phyloP scores from a whole-genome alignment of 1,140 invertebrate species.

The Battus philenor region DNA sequence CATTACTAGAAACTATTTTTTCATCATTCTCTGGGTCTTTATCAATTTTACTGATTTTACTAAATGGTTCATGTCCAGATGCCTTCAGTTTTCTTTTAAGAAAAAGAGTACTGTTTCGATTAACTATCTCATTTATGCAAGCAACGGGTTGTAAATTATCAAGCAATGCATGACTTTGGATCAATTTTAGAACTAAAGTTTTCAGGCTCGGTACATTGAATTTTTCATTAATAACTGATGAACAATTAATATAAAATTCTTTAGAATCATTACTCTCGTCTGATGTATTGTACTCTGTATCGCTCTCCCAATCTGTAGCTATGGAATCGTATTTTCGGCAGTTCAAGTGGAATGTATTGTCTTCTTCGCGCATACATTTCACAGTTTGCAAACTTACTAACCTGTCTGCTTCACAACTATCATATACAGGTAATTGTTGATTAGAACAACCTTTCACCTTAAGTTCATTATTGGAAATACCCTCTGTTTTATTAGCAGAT shows the following conservation, averaged over 20 bases:
- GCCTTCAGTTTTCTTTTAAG: conserved; percentile 22
- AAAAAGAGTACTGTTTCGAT: background rate
- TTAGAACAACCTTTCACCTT: too few relatives aligned
- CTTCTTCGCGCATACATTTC: too few relatives aligned
- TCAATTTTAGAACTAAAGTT: background rate
- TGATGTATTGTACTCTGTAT: background rate
- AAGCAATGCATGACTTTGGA: conserved; percentile 12
- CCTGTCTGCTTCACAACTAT: too few relatives aligned
- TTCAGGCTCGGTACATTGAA: conserved; percentile 1
- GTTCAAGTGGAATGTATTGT: background rate
- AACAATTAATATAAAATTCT: background rate
- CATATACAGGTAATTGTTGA: too few relatives aligned
- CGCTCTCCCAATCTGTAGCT: conserved; percentile 31
- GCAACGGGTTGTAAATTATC: conserved; percentile 2
- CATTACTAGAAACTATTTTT: too few relatives aligned
- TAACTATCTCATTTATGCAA: background rate
- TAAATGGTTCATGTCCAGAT: too few relatives aligned
- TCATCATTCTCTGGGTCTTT: conserved; percentile 22
- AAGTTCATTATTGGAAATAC: too few relatives aligned
- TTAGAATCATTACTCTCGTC: background rate
- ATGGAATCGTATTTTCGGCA: conserved; percentile 13
- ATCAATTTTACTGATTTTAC: too few relatives aligned
- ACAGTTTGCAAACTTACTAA: too few relatives aligned
- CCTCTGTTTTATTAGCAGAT: background rate
- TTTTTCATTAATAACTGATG: background rate